Percentiles rank a stretch among this genome's conserved stretches.
phyloP scores from a whole-genome alignment of 1,140 invertebrate species.

The Bombus waltoni region DNA sequence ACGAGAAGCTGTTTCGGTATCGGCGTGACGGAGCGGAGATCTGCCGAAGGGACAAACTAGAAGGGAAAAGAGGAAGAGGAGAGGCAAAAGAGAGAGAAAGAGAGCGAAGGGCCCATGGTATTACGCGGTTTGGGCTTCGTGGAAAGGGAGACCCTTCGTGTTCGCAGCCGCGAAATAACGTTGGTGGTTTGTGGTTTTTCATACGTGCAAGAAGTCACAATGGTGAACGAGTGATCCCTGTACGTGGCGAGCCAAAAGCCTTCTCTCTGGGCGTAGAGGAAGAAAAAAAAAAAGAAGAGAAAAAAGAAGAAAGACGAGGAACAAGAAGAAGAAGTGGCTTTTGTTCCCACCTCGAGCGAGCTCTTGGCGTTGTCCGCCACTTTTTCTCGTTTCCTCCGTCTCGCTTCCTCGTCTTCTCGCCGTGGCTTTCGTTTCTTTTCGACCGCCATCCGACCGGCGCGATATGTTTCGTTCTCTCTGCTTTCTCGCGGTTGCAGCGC shows the following conservation, averaged over 20 bases:
- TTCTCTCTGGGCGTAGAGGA: constrained; percentile 25
- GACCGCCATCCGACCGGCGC: neutral
- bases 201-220: constrained; percentile 73
- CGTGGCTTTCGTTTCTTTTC: neutral
- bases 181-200: constrained; percentile 73
- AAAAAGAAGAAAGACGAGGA: neutral
- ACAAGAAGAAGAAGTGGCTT: constrained; percentile 54
- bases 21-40: constrained; percentile 29
- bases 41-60: constrained; percentile 37
- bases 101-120: constrained; percentile 25
- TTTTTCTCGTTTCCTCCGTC: constrained; percentile 59
- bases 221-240: constrained; percentile 61
- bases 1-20: constrained; percentile 46
- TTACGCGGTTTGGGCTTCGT: constrained; percentile 58
- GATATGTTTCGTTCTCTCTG: neutral
- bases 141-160: constrained; percentile 60
- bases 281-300: neutral
- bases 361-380: constrained; percentile 53
- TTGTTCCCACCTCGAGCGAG: constrained; percentile 64
- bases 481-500: constrained; percentile 24
- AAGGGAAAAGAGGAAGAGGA: neutral
- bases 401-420: constrained; percentile 11
- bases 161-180: constrained; percentile 72
- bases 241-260: constrained; percentile 56
- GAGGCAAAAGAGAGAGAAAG: neutral